These are phyloP conservation scores for Contarinia nasturtii DNA, from an alignment of 1,140 invertebrate species.

Conservation along the genomic window DNA sequence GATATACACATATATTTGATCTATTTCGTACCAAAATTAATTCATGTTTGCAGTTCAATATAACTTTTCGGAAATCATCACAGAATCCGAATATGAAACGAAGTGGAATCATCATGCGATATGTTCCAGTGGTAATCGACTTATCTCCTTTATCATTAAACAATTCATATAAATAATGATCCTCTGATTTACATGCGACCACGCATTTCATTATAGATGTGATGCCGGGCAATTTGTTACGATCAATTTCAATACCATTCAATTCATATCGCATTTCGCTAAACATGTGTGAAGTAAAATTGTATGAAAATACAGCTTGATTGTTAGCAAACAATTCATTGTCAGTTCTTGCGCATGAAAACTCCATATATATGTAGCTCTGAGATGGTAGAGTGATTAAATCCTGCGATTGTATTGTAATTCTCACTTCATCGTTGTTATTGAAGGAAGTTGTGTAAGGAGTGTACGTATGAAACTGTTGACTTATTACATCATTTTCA, in stretches of 20 bases:
- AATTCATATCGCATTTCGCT: slow-evolving; percentile 25
- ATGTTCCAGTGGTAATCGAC: too few relatives aligned
- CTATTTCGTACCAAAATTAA: slow-evolving; percentile 20
- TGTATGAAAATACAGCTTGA: slow-evolving; percentile 16
- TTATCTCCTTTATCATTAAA: too few relatives aligned
- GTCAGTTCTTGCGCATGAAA: slow-evolving; percentile 9
- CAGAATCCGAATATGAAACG: slow-evolving; percentile 21
- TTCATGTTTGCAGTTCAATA: slow-evolving; percentile 25
- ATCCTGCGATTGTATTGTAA: slow-evolving; percentile 18
- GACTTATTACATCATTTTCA: slow-evolving; percentile 13
- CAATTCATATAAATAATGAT: too few relatives aligned
- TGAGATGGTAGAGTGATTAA: slow-evolving; percentile 11
- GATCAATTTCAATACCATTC: too few relatives aligned
- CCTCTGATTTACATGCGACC: too few relatives aligned
- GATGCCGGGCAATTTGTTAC: slow-evolving; percentile 19
- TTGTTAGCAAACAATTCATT: not conserved
- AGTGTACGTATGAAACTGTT: slow-evolving; percentile 11
- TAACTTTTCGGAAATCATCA: slow-evolving; percentile 25
- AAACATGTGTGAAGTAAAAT: slow-evolving; percentile 20
- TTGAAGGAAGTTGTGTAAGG: slow-evolving; percentile 13
- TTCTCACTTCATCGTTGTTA: slow-evolving; percentile 16
- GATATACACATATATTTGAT: too few relatives aligned
- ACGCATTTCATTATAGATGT: slow-evolving; percentile 23
- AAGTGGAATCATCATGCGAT: too few relatives aligned
- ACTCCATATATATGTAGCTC: slow-evolving; percentile 15